A percentile compares a stretch with the other conserved stretches of the same genome.
Conservation (phyloP, 1,140 invertebrate species). For the Heliconius hermathena region DNA sequence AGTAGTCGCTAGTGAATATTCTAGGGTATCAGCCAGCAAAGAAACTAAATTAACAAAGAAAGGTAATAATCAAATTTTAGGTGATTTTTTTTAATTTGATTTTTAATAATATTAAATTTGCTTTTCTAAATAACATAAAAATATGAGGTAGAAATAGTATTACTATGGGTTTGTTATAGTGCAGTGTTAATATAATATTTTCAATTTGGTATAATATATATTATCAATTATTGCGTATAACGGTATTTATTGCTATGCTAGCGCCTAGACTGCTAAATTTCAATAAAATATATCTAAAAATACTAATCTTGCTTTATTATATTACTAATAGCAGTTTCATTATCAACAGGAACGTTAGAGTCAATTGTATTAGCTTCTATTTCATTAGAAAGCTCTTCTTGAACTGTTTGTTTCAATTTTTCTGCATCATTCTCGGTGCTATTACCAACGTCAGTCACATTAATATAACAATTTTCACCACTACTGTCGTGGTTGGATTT, state of each 20-base stretch:
- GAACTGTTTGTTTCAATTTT: constrained; percentile 34
- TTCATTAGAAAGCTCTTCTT: constrained; percentile 29
- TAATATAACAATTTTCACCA: constrained; percentile 35
- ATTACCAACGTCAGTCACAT: constrained; percentile 35
- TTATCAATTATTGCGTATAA: background rate
- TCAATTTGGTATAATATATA: background rate
- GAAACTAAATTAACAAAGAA: background rate
- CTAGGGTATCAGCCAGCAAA: background rate
- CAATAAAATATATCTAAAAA: constrained; percentile 22
- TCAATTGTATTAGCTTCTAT: background rate
- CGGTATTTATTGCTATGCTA: background rate
- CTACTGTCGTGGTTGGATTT: constrained; percentile 39
- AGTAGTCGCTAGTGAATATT: no score
- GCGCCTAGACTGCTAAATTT: background rate
- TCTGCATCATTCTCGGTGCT: constrained; percentile 34
- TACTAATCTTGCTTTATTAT: constrained; percentile 22
- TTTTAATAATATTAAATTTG: background rate
- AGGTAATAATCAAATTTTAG: background rate
- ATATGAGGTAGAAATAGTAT: background rate
- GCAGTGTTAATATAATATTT: background rate
- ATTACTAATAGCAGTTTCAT: constrained; percentile 14
- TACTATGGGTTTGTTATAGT: background rate
- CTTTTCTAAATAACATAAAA: background rate
- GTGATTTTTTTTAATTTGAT: background rate
- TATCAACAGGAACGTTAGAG: constrained; percentile 35